phyloP scores from a whole-genome alignment of 2,113 vertebrate genomes.

The Lampris incognitus region DNA sequence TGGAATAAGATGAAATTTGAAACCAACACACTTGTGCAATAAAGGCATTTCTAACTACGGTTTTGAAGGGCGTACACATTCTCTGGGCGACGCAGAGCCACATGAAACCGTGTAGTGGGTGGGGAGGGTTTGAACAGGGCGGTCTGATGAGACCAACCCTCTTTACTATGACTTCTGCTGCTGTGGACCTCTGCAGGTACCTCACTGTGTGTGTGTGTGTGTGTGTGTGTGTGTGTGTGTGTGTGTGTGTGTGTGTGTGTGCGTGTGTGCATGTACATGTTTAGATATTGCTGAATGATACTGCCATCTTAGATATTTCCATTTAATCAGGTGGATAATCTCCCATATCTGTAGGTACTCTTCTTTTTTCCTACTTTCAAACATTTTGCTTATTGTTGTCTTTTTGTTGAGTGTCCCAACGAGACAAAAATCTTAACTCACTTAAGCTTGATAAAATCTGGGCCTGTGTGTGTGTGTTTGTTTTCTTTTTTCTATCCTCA shows the following conservation, averaged over 20 bases:
- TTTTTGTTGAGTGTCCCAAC: no score
- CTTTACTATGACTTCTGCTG: neutral
- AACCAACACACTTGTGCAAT: neutral
- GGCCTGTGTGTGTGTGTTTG: no score
- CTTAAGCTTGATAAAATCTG: no score
- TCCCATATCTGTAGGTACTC: no score
- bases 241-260: neutral
- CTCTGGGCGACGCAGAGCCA: constrained; percentile 17
- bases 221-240: neutral
- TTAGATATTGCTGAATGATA: no score
- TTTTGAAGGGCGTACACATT: constrained; percentile 6
- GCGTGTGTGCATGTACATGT: no score
- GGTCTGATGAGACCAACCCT: neutral
- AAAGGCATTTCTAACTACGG: neutral
- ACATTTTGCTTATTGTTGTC: no score
- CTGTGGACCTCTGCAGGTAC: constrained; percentile 15
- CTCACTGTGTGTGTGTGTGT: neutral
- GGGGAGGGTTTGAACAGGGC: neutral
- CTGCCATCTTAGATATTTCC: no score
- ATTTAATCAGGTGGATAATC: no score
- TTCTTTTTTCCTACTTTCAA: no score
- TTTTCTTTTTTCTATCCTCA: no score
- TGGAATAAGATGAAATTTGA: constrained; percentile 21
- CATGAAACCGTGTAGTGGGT: neutral
- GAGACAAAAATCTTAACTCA: no score